Evolutionary conservation across 53 echinoderm and acorn worm genomes (phyloP).

Genomic region (Holothuria scabra): DNA sequence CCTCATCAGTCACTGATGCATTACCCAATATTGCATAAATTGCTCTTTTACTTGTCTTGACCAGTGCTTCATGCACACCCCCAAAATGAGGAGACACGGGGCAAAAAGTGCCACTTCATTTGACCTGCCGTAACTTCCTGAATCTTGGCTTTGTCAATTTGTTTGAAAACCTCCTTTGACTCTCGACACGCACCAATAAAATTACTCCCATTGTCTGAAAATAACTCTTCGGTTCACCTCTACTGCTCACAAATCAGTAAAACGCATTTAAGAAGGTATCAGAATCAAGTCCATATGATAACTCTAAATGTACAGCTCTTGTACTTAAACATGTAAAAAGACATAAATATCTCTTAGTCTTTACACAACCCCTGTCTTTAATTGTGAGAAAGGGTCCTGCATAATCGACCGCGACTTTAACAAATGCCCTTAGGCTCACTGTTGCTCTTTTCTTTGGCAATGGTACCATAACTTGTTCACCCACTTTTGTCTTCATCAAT

Average conservation of each 20-base stretch:
- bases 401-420: too few species aligned
- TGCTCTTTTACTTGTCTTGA: conserved; percentile 19
- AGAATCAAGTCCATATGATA: conserved; percentile 26
- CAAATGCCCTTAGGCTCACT: too few species aligned
- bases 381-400: neutral
- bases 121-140: conserved; percentile 14
- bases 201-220: conserved; percentile 34
- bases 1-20: conserved; percentile 35
- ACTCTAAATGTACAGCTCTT: conserved; percentile 30
- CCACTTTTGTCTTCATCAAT: conserved; percentile 4
- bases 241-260: conserved; percentile 33
- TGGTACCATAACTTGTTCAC: neutral
- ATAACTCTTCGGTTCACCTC: conserved; percentile 34
- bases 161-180: neutral
- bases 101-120: conserved; percentile 5
- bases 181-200: conserved; percentile 19
- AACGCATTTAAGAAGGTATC: conserved; percentile 31
- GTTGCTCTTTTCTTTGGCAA: too few species aligned
- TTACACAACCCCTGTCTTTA: conserved; percentile 20
- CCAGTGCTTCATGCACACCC: conserved; percentile 25
- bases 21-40: conserved; percentile 34
- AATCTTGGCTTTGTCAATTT: conserved; percentile 8
- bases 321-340: conserved; percentile 36
- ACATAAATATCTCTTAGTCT: conserved; percentile 24
- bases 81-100: conserved; percentile 16